Evolutionary conservation across 2,888 invertebrate genomes (phyloP).

Genomic region (Taenaris catops): DNA sequence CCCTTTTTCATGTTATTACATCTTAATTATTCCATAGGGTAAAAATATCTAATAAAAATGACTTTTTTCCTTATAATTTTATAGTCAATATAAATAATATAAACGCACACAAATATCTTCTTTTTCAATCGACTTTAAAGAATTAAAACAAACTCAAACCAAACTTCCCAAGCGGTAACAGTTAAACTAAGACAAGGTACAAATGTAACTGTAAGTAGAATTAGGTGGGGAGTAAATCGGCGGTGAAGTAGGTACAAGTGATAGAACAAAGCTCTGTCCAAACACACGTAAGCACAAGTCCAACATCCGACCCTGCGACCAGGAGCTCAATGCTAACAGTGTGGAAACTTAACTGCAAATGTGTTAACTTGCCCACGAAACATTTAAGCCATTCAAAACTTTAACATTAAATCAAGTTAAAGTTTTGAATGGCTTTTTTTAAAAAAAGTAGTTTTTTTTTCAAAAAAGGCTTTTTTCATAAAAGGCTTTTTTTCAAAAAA

Average conservation of each 20-base stretch:
- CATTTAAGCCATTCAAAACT: slow-evolving; percentile 9
- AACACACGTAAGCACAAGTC: slow-evolving; percentile 44
- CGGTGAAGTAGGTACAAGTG: slow-evolving; percentile 39
- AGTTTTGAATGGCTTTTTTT: too few relatives aligned
- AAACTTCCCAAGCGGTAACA: slow-evolving; percentile 1
- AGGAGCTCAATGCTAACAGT: slow-evolving; percentile 40
- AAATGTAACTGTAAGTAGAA: slow-evolving; percentile 31
- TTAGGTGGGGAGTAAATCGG: slow-evolving; percentile 43
- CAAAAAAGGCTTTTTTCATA: too few relatives aligned
- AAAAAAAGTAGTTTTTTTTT: too few relatives aligned
- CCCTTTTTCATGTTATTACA: too few relatives aligned
- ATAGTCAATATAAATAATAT: too few relatives aligned
- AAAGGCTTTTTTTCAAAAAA: too few relatives aligned
- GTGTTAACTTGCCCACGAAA: slow-evolving; percentile 18
- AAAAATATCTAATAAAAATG: too few relatives aligned
- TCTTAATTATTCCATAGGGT: too few relatives aligned
- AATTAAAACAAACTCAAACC: slow-evolving; percentile 1
- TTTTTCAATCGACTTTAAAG: slow-evolving; percentile 3
- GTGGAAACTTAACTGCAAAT: slow-evolving; percentile 21
- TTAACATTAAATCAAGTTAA: too few relatives aligned
- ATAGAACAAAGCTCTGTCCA: slow-evolving; percentile 34
- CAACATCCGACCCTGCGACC: slow-evolving; percentile 44
- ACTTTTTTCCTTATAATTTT: too few relatives aligned
- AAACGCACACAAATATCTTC: background rate
- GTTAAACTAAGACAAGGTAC: slow-evolving; percentile 18